phyloP scores from a whole-genome alignment of 2,113 vertebrate genomes.

The Vidua chalybeata region DNA sequence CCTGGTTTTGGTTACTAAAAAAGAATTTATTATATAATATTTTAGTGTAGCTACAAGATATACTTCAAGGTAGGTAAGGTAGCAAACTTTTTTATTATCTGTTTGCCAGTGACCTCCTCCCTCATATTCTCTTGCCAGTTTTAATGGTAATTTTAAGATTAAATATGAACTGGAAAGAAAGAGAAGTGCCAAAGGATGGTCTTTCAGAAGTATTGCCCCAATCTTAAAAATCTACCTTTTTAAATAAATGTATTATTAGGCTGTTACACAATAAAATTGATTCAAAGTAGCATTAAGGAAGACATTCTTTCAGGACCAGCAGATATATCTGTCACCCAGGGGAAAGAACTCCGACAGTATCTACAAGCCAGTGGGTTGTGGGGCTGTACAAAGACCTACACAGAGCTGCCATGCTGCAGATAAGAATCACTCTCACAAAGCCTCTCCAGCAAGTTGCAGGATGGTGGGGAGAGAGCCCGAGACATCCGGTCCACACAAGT shows the following conservation, averaged over 20 bases:
- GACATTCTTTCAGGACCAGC: neutral
- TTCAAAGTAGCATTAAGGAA: neutral
- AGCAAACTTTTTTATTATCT: neutral
- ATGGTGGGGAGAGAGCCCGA: neutral
- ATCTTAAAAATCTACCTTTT: neutral
- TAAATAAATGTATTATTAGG: neutral
- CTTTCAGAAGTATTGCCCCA: neutral
- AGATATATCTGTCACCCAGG: neutral
- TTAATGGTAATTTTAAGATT: neutral
- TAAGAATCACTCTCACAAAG: conserved; percentile 42
- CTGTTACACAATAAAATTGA: neutral
- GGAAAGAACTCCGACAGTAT: neutral
- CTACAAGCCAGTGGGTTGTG: neutral
- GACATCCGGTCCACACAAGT: neutral
- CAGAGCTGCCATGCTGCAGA: neutral
- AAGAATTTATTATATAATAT: neutral
- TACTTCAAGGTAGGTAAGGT: conserved; percentile 2
- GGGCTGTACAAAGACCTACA: neutral
- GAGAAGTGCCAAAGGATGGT: neutral
- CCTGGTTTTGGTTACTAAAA: conserved; percentile 38
- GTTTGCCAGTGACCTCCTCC: neutral
- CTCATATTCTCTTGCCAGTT: neutral
- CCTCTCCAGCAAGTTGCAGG: neutral
- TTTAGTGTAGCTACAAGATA: conserved; percentile 8
- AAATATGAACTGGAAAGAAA: neutral